Evolutionary conservation across 2,888 invertebrate genomes (phyloP), one percentile per base, ranked within the genome.

Genomic region (Acanthococcus lagerstroemiae): DNA sequence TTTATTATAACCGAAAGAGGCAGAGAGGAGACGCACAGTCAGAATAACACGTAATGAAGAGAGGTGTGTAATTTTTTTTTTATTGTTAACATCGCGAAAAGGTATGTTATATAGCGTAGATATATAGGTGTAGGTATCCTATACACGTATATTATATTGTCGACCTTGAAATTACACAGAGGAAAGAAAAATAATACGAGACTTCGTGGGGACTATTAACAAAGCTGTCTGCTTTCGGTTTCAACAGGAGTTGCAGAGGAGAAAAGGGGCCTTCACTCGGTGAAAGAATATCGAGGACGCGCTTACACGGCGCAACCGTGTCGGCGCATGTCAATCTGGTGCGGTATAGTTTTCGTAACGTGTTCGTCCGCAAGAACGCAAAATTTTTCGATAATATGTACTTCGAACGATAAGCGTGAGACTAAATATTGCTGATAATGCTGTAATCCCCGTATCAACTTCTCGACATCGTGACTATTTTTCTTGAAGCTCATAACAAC

Each of bases 151-250:
- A 52, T 52, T 21, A 52, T 52, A 55, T 27, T 52, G 61, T 50
- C 61, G 61, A 61, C 61, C 61, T 61, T 61, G 61, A 61, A 61
- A 61, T 61, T 52, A 61, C 61, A 61, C 61, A 61, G 61, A 61
- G 52, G 61, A 61, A 60, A 60, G 60, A 60, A 61, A 52, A 61
- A 61, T 50, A 61, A 61, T 61, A 61, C 61, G 61, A 61, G 61
- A 61, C 61, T 61, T 37, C 27, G 61, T 61, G 50, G 61, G 61
- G 46, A 60, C 60, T 60, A 45, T 48, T 60, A 60, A 60, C 60
- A 48, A 60, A 60, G 60, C 60, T 60, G 60, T 61, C 61, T 61
- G 61, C 61, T 61, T 61, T 61, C 61, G 30, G 61, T 61, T 61
- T 61, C 61, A 61, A 50, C 30, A 37, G 30, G 61, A 61, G 61